phyloP scores from a whole-genome alignment of 2,888 invertebrate species.

The Melinopterus prodromus region DNA sequence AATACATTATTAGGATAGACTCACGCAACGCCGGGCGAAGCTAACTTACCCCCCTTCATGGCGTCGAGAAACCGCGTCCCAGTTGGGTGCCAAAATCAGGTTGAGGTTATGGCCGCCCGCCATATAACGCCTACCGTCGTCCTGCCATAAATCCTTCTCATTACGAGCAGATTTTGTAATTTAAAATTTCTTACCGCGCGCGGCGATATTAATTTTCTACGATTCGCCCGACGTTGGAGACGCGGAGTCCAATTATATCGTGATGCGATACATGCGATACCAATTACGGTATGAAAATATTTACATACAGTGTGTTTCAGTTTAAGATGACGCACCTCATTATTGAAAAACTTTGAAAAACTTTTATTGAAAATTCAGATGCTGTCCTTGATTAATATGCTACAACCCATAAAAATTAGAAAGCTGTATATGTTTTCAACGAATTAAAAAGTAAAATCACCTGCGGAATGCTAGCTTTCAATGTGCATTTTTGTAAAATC shows the following conservation, averaged over 20 bases:
- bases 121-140: neutral
- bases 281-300: neutral
- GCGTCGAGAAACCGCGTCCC: neutral
- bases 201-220: neutral
- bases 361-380: too few relatives aligned
- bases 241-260: neutral
- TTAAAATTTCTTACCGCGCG: neutral
- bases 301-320: too few relatives aligned
- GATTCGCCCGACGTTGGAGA: neutral
- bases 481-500: too few relatives aligned
- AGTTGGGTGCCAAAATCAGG: neutral
- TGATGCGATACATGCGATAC: neutral
- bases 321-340: too few relatives aligned
- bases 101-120: neutral
- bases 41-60: neutral
- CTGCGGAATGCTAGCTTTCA: too few relatives aligned
- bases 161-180: neutral
- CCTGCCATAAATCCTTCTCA: neutral
- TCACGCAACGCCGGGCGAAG: conserved; percentile 51
- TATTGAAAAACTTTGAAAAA: too few relatives aligned
- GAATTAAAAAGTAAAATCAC: too few relatives aligned
- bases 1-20: conserved; percentile 59
- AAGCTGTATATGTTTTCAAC: too few relatives aligned
- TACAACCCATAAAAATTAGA: too few relatives aligned
- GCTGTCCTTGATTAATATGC: too few relatives aligned